These are phyloP conservation scores for Drosophila rufa DNA, from an alignment of 1,140 invertebrate species.

Conservation along the genomic window DNA sequence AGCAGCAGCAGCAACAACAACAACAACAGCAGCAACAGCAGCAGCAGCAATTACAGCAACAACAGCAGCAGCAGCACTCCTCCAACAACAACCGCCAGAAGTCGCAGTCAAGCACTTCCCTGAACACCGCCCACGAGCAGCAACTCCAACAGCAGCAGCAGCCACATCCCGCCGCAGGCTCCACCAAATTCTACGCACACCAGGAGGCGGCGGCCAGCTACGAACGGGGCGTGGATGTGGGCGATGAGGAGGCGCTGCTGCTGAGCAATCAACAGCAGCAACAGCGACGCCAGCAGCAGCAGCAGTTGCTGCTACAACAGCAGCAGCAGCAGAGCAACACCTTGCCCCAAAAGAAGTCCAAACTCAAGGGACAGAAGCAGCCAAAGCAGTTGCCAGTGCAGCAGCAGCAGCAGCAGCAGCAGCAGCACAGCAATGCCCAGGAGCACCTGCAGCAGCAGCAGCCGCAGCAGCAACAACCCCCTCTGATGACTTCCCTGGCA, in stretches of 20 bases:
- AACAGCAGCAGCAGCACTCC: slow-evolving; percentile 62
- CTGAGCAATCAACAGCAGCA: slow-evolving; percentile 63
- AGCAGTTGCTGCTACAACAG: slow-evolving; percentile 40
- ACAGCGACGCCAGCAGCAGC: slow-evolving; percentile 43
- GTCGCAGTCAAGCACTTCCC: slow-evolving; percentile 77
- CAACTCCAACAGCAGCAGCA: slow-evolving; percentile 32
- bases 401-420: slow-evolving; percentile 12
- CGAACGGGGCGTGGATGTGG: slow-evolving; percentile 79
- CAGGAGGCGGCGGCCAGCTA: slow-evolving; percentile 63
- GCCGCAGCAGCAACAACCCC: slow-evolving; percentile 34
- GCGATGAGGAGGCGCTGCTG: slow-evolving; percentile 74
- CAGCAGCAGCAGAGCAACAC: slow-evolving; percentile 64
- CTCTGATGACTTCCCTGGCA: slow-evolving; percentile 79
- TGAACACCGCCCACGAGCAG: slow-evolving; percentile 77
- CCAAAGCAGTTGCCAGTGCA: slow-evolving; percentile 75
- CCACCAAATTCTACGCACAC: slow-evolving; percentile 76
- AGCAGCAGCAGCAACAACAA: neutral
- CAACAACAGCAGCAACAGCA: slow-evolving; percentile 3
- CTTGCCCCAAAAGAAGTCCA: slow-evolving; percentile 77
- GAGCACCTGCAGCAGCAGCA: slow-evolving; percentile 24
- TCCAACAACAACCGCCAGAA: slow-evolving; percentile 81
- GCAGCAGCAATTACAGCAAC: slow-evolving; percentile 52
- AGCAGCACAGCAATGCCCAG: slow-evolving; percentile 33
- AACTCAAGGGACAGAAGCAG: slow-evolving; percentile 80
- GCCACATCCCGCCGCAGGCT: slow-evolving; percentile 37